Conservation (phyloP, 2,888 invertebrate species). For the Pristionchus exspectatus region DNA sequence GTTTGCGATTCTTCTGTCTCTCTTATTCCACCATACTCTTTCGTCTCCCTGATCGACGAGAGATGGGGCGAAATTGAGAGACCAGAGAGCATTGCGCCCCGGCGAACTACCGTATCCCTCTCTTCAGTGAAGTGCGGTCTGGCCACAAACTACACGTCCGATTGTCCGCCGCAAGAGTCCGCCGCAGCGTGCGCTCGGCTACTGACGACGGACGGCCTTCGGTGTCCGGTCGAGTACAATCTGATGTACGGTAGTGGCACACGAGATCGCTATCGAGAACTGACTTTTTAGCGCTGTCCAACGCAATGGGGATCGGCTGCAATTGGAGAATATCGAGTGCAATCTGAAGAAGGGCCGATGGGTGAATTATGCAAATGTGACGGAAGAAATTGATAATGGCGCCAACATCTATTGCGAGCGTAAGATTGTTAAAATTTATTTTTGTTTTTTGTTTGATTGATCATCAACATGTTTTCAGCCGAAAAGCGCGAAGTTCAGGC, state of each 20-base stretch:
- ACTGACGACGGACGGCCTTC: neutral
- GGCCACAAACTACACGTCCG: neutral
- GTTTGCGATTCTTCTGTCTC: neutral
- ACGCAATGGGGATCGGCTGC: neutral
- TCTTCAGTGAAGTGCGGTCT: neutral
- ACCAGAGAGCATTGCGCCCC: neutral
- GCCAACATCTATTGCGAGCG: conserved; percentile 16
- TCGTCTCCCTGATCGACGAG: too few species aligned
- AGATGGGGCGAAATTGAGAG: too few species aligned
- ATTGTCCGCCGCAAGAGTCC: neutral
- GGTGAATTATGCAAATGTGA: neutral
- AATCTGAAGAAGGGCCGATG: neutral
- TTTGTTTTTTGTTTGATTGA: neutral
- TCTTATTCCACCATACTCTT: too few species aligned
- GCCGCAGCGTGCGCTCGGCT: neutral
- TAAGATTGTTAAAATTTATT: neutral
- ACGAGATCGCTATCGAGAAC: neutral
- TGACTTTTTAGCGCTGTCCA: neutral
- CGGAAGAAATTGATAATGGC: neutral
- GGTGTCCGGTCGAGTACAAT: neutral
- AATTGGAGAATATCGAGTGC: neutral
- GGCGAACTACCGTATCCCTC: neutral
- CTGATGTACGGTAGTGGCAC: conserved; percentile 19
- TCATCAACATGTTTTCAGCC: neutral
- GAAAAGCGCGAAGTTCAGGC: too few species aligned